phyloP scores from a whole-genome alignment of 2,797 vertebrate species.

The Eleutherodactylus coqui region DNA sequence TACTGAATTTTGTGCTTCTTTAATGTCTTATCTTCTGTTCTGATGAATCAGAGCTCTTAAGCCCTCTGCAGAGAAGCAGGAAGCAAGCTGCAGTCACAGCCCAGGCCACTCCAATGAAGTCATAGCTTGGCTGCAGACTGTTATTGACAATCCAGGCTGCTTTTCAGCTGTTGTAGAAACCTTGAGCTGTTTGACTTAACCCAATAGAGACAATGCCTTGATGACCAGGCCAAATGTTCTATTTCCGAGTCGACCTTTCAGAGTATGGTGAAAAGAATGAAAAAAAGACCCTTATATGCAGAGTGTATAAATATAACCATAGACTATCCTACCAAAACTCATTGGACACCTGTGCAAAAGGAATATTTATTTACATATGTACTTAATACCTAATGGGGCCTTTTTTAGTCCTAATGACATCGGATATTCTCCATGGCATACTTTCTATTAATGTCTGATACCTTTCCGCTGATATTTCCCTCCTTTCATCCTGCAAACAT shows the following conservation, averaged over 20 bases:
- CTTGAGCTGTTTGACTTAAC: not conserved
- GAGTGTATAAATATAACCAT: too few relatives aligned
- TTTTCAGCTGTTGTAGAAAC: not conserved
- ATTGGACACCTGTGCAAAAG: too few relatives aligned
- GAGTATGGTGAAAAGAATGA: not conserved
- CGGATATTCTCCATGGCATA: too few relatives aligned
- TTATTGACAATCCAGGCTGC: not conserved
- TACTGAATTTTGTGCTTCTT: slow-evolving; percentile 47
- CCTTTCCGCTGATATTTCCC: too few relatives aligned
- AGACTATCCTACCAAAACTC: too few relatives aligned
- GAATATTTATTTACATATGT: too few relatives aligned
- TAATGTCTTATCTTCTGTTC: slow-evolving; percentile 46
- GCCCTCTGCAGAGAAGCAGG: slow-evolving; percentile 63
- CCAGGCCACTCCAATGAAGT: slow-evolving; percentile 70
- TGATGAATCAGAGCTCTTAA: slow-evolving; percentile 47
- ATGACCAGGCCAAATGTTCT: not conserved
- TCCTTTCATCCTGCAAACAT: too few relatives aligned
- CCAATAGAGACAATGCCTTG: not conserved
- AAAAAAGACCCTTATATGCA: too few relatives aligned
- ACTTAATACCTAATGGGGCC: too few relatives aligned
- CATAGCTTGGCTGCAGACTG: slow-evolving; percentile 67
- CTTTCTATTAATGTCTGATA: too few relatives aligned
- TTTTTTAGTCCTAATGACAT: too few relatives aligned
- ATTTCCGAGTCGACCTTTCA: not conserved
- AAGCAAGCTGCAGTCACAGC: slow-evolving; percentile 69